phyloP scores from a whole-genome alignment of 2,797 vertebrate genomes.

The Pseudochaenichthys georgianus region DNA sequence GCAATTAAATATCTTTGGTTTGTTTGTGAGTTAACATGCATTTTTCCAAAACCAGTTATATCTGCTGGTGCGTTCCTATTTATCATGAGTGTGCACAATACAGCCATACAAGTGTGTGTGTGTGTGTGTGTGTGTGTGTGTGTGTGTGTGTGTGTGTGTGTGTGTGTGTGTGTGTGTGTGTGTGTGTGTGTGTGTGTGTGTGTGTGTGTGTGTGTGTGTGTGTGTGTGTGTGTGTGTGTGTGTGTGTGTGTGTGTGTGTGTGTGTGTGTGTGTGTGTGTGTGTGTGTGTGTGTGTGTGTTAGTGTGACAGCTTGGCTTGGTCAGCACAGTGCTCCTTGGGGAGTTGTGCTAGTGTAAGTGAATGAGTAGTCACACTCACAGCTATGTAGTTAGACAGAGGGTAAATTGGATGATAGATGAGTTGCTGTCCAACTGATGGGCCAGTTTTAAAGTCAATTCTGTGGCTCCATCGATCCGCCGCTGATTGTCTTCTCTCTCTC shows the following conservation, averaged over 20 bases:
- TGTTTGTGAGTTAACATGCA: neutral
- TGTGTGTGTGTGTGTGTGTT: conserved; percentile 6
- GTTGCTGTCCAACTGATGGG: conserved; percentile 68
- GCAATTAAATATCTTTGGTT: neutral
- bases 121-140: conserved; percentile 10
- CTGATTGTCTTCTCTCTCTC: conserved; percentile 71
- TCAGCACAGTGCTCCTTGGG: conserved; percentile 52
- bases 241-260: too few species aligned
- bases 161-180: conserved; percentile 16
- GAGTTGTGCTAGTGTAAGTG: conserved; percentile 68
- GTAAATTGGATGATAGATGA: conserved; percentile 82
- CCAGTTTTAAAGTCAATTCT: conserved; percentile 74
- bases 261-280: conserved; percentile 26
- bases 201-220: too few species aligned
- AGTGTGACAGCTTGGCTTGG: conserved; percentile 33
- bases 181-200: conserved; percentile 22
- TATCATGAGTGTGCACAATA: neutral
- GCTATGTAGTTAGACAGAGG: conserved; percentile 68
- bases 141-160: conserved; percentile 24
- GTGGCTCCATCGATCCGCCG: conserved; percentile 57
- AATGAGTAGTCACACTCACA: conserved; percentile 70
- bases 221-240: too few species aligned
- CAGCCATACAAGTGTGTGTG: conserved; percentile 16
- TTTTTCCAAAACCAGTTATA: neutral
- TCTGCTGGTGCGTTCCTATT: neutral